Evolutionary conservation across 2,113 vertebrate genomes (phyloP).

Genomic region (Xiphophorus hellerii): DNA sequence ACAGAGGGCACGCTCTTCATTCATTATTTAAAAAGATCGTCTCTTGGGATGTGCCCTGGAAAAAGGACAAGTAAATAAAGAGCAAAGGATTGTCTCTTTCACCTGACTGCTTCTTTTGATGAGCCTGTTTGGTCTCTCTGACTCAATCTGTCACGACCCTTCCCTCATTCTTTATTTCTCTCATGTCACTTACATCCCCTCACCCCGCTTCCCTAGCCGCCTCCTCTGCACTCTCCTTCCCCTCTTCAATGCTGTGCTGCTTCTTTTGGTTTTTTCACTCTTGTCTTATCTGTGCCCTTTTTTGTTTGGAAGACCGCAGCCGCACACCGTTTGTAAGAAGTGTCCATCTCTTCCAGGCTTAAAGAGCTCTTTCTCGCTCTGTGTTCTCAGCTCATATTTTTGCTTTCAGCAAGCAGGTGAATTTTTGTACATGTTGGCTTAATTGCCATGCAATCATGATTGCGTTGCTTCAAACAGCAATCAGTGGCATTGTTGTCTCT

Average conservation of each 20-base stretch:
- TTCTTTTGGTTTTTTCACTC: constrained; percentile 15
- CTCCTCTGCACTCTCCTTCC: constrained; percentile 15
- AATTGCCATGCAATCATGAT: constrained; percentile 55
- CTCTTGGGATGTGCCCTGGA: constrained; percentile 69
- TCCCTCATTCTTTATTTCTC: constrained; percentile 50
- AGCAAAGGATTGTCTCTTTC: constrained; percentile 76
- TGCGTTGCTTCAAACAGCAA: constrained; percentile 56
- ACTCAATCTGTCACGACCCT: constrained; percentile 45
- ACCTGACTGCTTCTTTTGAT: constrained; percentile 73
- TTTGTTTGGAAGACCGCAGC: constrained; percentile 10
- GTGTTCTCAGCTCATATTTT: constrained; percentile 14
- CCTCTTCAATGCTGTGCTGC: constrained; percentile 34
- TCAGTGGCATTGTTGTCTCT: constrained; percentile 50
- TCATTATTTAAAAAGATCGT: constrained; percentile 78
- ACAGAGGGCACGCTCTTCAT: constrained; percentile 60
- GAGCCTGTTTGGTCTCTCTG: constrained; percentile 54
- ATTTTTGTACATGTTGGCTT: constrained; percentile 44
- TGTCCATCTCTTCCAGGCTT: constrained; percentile 46
- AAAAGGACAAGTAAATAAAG: constrained; percentile 78
- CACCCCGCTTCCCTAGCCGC: constrained; percentile 15
- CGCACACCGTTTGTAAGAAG: constrained; percentile 31
- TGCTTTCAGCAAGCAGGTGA: constrained; percentile 32
- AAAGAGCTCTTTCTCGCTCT: constrained; percentile 23
- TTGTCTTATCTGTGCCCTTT: constrained; percentile 29
- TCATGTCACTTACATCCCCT: constrained; percentile 38